Conservation (phyloP, 2,797 vertebrate genomes). For the Pterois miles region DNA sequence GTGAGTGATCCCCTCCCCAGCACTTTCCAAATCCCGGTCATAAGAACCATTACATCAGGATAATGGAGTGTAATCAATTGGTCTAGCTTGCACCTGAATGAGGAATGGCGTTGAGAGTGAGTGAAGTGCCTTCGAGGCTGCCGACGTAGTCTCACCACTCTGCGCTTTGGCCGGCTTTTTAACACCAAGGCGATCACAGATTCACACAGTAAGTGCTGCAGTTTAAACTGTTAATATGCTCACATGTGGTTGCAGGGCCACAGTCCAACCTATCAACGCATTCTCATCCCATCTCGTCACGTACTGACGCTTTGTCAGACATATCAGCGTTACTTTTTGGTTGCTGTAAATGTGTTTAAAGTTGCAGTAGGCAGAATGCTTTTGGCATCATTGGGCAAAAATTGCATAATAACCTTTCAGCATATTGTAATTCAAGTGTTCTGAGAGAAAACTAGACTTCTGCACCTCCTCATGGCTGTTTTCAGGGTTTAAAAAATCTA, state of each 20-base stretch:
- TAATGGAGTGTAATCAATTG: constrained; percentile 58
- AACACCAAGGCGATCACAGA: background rate
- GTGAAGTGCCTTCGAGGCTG: constrained; percentile 26
- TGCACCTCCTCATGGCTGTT: no score
- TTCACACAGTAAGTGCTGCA: background rate
- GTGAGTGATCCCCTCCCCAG: background rate
- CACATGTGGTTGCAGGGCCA: background rate
- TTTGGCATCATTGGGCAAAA: fast-evolving
- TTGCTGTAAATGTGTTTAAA: no score
- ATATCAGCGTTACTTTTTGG: fast-evolving
- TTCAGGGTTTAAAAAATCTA: no score
- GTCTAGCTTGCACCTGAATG: constrained; percentile 50
- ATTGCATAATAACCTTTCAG: no score
- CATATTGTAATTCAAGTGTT: no score
- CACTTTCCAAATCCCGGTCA: constrained; percentile 31
- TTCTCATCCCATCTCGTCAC: no score
- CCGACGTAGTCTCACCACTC: background rate
- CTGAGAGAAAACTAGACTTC: no score
- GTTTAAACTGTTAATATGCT: constrained; percentile 15
- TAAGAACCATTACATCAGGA: constrained; percentile 40
- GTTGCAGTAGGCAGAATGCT: no score
- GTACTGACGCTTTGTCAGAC: background rate
- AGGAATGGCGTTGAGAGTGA: constrained; percentile 43
- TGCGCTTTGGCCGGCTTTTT: constrained; percentile 4
- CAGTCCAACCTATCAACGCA: background rate